These are phyloP conservation scores for Nebria ingens DNA, from an alignment of 1,140 invertebrate species.

Conservation along the genomic window DNA sequence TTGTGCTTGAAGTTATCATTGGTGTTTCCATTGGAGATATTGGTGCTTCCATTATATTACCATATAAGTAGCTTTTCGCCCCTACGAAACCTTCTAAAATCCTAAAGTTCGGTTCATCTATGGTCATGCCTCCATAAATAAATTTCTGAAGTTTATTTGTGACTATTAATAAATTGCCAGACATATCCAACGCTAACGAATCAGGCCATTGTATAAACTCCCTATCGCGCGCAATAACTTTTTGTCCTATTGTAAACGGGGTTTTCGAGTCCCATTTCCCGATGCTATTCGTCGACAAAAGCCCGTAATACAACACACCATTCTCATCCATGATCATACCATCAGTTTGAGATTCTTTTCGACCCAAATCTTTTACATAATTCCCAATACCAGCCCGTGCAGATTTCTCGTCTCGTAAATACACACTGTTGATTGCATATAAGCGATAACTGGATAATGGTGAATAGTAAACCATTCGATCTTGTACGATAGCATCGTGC, in stretches of 20 bases:
- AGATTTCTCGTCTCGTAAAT: slow-evolving; percentile 42
- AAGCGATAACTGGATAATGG: slow-evolving; percentile 51
- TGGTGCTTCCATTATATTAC: too few relatives aligned
- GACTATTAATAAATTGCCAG: slow-evolving; percentile 51
- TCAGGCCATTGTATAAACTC: slow-evolving; percentile 59
- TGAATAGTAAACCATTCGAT: slow-evolving; percentile 50
- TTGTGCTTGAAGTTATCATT: too few relatives aligned
- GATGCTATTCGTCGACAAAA: slow-evolving; percentile 52
- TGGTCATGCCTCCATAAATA: slow-evolving; percentile 18
- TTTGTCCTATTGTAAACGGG: slow-evolving; percentile 33
- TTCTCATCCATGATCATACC: slow-evolving; percentile 59
- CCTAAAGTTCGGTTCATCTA: slow-evolving; percentile 27
- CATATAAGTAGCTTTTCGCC: slow-evolving; percentile 52
- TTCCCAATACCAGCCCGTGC: slow-evolving; percentile 24
- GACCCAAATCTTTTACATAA: slow-evolving; percentile 43
- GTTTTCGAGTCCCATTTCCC: slow-evolving; percentile 51
- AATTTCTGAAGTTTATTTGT: slow-evolving; percentile 56
- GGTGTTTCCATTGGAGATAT: too few relatives aligned
- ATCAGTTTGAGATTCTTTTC: slow-evolving; percentile 51
- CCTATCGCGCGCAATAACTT: slow-evolving; percentile 51
- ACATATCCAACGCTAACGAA: slow-evolving; percentile 54
- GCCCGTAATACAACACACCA: slow-evolving; percentile 53
- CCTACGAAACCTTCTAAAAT: slow-evolving; percentile 33
- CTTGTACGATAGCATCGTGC: slow-evolving; percentile 27
- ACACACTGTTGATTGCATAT: slow-evolving; percentile 46